A percentile compares a stretch with the other conserved stretches of the same genome.
Conservation (phyloP, 1,140 invertebrate genomes). For the Hermetia illucens region DNA sequence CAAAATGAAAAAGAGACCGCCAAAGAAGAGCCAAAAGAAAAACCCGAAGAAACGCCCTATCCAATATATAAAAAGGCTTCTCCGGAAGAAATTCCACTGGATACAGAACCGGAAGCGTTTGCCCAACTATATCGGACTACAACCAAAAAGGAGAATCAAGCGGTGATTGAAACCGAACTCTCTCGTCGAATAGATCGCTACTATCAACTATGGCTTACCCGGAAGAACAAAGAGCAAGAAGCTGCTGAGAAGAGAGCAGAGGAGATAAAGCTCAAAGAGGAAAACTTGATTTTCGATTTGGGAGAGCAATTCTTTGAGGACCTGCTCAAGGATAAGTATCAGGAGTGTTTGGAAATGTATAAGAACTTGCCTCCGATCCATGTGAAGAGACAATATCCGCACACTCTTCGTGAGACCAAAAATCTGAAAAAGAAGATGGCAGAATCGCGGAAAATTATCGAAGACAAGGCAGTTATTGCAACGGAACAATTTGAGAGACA, state of each 20-base stretch:
- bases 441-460: constrained; percentile 14
- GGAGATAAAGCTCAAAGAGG: constrained; percentile 6
- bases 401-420: constrained; percentile 20
- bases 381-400: constrained; percentile 16
- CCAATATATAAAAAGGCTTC: background rate
- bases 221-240: constrained; percentile 7
- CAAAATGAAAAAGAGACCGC: background rate
- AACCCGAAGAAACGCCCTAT: background rate
- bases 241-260: constrained; percentile 10
- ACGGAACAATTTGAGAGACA: constrained; percentile 18
- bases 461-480: constrained; percentile 14
- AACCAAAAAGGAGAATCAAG: constrained; percentile 16
- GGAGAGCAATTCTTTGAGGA: constrained; percentile 12
- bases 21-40: background rate
- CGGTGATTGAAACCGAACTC: constrained; percentile 13
- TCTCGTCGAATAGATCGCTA: constrained; percentile 16
- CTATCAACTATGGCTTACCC: constrained; percentile 17
- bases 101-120: constrained; percentile 4
- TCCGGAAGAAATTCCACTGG: background rate
- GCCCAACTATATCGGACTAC: constrained; percentile 15
- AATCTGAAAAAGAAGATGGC: constrained; percentile 18
- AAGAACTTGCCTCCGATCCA: constrained; percentile 11
- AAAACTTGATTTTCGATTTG: constrained; percentile 3
- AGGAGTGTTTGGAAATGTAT: constrained; percentile 14
- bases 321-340: constrained; percentile 13